Evolutionary conservation across 2,797 vertebrate species (phyloP), one percentile per base, ranked within the genome.

Genomic region (Notamacropus eugenii): DNA sequence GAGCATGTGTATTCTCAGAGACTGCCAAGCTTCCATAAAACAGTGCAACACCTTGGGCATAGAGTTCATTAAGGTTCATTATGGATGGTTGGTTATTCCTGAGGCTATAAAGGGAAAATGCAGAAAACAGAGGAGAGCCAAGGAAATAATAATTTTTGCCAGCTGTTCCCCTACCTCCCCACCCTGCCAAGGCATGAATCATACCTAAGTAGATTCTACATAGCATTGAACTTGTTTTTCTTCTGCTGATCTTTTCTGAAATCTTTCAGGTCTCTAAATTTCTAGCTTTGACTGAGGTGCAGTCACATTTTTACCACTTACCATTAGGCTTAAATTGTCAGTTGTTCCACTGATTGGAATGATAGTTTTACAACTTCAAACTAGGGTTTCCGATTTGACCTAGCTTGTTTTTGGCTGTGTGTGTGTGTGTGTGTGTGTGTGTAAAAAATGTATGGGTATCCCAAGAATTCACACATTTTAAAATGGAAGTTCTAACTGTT

Each of bases 401-500:
- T 31, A 34, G 59, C 59, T 58, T 57, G 56, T 8, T 57, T 27
- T 67, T 19, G 62, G 14, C 11, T 40, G 11, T 10, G 58, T 59
- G 58, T 59, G 58, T 59, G 58, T 59, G 28, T 31, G 29, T 59
- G 58, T 59, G 29, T 74, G 34, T 74, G 34, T n/a, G 34, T 74
- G 46, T 46, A 74, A 74, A 22, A 40, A 74, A 74, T 8, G 34
- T 34, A 67, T n/a, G 13, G 13, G 14, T n/a, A 19, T 74, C 67
- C n/a, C n/a, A 74, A 40, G 67, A 74, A 46, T 46, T 82, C 19
- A 14, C 62, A 46, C 3, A 40, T 19, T 40, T 40, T 74, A 74
- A 74, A 74, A 40, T 94, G 46, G 90, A 93, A 95, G 56, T 62
- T 31, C 28, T 90, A 92, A 56, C 56, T 92, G 57, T 29, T 8